Conservation (phyloP, 2,113 vertebrate genomes). For the Mormyrus lacerda region DNA sequence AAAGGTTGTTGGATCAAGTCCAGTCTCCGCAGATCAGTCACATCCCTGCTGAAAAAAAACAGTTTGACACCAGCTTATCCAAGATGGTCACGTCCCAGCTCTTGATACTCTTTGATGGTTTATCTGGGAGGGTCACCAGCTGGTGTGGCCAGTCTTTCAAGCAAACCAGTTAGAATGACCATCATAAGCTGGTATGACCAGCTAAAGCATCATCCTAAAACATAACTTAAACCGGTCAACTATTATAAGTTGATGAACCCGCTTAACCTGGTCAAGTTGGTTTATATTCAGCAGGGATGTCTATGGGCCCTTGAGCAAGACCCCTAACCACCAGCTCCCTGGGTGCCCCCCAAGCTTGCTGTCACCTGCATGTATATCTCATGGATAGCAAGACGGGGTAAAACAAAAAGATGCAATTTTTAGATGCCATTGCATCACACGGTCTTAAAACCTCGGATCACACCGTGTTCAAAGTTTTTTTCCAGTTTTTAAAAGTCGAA, state of each 20-base stretch:
- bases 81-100: too few species aligned
- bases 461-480: neutral
- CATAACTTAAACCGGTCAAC: neutral
- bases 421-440: neutral
- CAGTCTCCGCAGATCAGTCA: neutral
- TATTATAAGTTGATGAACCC: neutral
- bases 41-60: neutral
- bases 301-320: neutral
- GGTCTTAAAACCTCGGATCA: neutral
- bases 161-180: neutral
- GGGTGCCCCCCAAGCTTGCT: too few species aligned
- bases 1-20: neutral
- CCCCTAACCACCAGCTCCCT: too few species aligned
- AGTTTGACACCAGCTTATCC: too few species aligned
- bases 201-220: neutral
- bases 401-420: neutral
- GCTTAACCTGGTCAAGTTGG: neutral
- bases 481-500: neutral
- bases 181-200: neutral
- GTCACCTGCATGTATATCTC: too few species aligned
- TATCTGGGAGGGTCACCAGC: neutral
- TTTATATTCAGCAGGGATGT: neutral
- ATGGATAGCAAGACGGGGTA: too few species aligned
- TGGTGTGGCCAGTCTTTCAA: neutral
- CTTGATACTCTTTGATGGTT: neutral